Conservation (phyloP, 1,140 invertebrate species). For the Mesaphorura yosii region DNA sequence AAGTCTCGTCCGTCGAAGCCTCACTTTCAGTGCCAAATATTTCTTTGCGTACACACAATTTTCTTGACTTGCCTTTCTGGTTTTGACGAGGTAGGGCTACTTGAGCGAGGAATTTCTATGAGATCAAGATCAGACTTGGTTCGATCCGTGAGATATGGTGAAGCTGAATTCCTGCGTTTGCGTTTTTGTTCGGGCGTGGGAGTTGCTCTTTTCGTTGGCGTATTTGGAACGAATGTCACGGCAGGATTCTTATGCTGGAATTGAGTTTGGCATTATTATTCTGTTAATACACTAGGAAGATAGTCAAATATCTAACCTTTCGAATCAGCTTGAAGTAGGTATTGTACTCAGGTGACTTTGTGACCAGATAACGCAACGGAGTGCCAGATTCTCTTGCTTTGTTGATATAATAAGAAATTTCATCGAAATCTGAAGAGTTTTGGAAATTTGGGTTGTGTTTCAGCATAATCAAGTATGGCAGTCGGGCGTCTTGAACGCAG, state of each 20-base stretch:
- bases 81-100: too few species aligned
- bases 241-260: not conserved
- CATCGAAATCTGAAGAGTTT: not conserved
- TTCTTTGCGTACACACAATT: too few species aligned
- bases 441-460: not conserved
- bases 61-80: too few species aligned
- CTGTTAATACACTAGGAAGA: not conserved
- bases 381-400: conserved; percentile 14
- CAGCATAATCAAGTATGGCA: conserved; percentile 11
- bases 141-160: too few species aligned
- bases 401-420: conserved; percentile 16
- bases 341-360: conserved; percentile 23
- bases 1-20: too few species aligned
- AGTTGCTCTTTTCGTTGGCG: too few species aligned
- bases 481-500: conserved; percentile 24
- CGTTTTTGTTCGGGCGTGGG: too few species aligned
- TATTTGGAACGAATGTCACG: not conserved
- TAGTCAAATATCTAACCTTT: conserved; percentile 14
- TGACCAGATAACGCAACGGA: conserved; percentile 18
- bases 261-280: not conserved
- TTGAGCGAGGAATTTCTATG: too few species aligned
- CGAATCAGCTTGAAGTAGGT: conserved; percentile 22
- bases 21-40: too few species aligned
- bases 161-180: too few species aligned
- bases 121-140: too few species aligned